Conservation (phyloP, 1,140 invertebrate species). For the Aradophagus sp. region DNA sequence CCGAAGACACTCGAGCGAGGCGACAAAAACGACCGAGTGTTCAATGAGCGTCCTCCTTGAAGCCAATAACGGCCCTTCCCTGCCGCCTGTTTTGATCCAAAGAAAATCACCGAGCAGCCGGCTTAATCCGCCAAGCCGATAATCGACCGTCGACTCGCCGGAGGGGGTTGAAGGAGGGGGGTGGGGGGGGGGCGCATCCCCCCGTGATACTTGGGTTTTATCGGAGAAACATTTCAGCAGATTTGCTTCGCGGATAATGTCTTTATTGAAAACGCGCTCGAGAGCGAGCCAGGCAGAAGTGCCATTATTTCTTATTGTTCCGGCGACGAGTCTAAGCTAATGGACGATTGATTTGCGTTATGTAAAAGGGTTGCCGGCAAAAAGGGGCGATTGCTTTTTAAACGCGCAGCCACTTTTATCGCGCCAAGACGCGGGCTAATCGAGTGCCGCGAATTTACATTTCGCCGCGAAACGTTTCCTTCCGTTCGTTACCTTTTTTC, state of each 20-base stretch:
- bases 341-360: slow-evolving; percentile 59
- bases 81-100: slow-evolving; percentile 42
- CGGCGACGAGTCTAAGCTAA: slow-evolving; percentile 54
- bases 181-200: no score
- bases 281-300: slow-evolving; percentile 43
- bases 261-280: slow-evolving; percentile 69
- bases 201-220: slow-evolving; percentile 42
- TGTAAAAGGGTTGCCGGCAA: slow-evolving; percentile 56
- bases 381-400: slow-evolving; percentile 51
- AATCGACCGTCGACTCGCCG: slow-evolving; percentile 63
- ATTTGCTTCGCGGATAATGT: slow-evolving; percentile 70
- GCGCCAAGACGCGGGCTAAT: slow-evolving; percentile 44
- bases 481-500: neutral
- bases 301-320: slow-evolving; percentile 63
- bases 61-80: slow-evolving; percentile 65
- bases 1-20: slow-evolving; percentile 64
- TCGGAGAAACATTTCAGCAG: slow-evolving; percentile 65
- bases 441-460: slow-evolving; percentile 40
- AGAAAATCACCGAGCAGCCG: slow-evolving; percentile 67
- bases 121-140: slow-evolving; percentile 70
- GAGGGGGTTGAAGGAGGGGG: no score
- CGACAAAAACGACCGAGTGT: slow-evolving; percentile 67
- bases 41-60: slow-evolving; percentile 72
- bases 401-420: slow-evolving; percentile 47
- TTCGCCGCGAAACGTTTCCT: slow-evolving; percentile 4